Evolutionary conservation across 37 sponge, comb jelly and placozoan genomes (phyloP), one percentile per base, ranked within the genome.

Genomic region (Dysidea cf. avara): DNA sequence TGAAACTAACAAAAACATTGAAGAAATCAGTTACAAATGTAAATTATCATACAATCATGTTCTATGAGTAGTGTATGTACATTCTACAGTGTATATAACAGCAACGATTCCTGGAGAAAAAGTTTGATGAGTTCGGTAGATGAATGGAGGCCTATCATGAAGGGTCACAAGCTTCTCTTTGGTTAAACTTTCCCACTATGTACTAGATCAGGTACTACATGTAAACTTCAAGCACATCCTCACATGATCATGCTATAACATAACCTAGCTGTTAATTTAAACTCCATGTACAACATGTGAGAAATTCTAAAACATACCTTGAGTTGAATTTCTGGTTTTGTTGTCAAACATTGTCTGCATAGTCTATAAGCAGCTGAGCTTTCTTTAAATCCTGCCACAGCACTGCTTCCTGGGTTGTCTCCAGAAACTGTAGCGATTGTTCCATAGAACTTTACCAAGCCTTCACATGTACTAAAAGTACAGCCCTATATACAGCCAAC

Each of bases 341-440:
- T 76, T 52, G 54, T 66, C 22, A 54, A 24, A 38, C 77, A 76
- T 13, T 66, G 67, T 32, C 77, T 63, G 33, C 79, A 78, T 2
- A 20, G 3, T 25, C 79, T 33, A 30, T 43, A 57, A 7, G 79
- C 79, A 40, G 60, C 24, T 7, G 49, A 25, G 18, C 60, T 56
- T 22, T 66, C 56, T 46, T 78, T 78, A 47, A 68, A 67, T 6
- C 79, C 68, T 17, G 68, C 68, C 0, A 78, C 46, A 57, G 59
- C 40, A 48, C 20, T 7, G 39, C 69, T 57, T 9, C 60, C 79
- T 25, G 61, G 79, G 39, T 78, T 78, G 59, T 78, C 79, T 33
- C 46, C 79, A 35, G 60, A 68, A 26, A 78, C 51, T 21, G 39
- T 32, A 21, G 69, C 53, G 16, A 78, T 33, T 22, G 60, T 67